A percentile compares a stretch with the other conserved stretches of the same genome.
Evolutionary conservation across 2,113 vertebrate species (phyloP).

Genomic region (Oryctolagus cuniculus): DNA sequence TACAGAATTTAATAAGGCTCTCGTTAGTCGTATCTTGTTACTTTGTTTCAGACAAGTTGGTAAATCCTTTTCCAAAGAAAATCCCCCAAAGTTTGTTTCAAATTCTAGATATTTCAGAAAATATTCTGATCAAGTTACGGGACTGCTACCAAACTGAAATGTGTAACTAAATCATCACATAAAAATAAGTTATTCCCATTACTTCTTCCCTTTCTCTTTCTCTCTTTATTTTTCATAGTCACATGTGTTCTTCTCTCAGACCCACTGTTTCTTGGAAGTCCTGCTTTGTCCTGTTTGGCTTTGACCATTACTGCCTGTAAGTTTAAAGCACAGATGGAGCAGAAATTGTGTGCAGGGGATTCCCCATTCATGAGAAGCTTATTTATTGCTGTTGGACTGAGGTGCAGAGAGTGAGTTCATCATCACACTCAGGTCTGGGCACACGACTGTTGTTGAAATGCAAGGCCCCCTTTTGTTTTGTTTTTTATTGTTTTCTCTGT

Average conservation of each 20-base stretch:
- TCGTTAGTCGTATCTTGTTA: background rate
- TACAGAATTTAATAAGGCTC: background rate
- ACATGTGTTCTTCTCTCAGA: background rate
- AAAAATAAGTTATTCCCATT: background rate
- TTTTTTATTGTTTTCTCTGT: background rate
- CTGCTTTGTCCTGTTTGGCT: background rate
- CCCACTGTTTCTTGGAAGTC: background rate
- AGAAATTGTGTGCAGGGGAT: background rate
- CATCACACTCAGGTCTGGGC: background rate
- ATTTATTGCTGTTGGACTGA: background rate
- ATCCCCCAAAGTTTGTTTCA: background rate
- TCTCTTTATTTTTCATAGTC: background rate
- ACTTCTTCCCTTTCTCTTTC: background rate
- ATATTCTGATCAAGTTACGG: background rate
- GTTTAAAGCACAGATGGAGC: background rate
- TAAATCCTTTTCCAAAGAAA: conserved; percentile 33
- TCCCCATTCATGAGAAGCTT: background rate
- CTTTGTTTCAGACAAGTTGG: conserved; percentile 13
- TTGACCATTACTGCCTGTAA: too few species aligned
- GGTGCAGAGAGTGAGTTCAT: background rate
- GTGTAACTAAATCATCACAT: background rate
- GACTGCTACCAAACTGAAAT: background rate
- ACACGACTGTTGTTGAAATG: background rate
- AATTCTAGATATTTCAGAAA: background rate
- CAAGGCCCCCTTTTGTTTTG: background rate